Conservation (phyloP, 2,797 vertebrate species). For the Molossus molossus region DNA sequence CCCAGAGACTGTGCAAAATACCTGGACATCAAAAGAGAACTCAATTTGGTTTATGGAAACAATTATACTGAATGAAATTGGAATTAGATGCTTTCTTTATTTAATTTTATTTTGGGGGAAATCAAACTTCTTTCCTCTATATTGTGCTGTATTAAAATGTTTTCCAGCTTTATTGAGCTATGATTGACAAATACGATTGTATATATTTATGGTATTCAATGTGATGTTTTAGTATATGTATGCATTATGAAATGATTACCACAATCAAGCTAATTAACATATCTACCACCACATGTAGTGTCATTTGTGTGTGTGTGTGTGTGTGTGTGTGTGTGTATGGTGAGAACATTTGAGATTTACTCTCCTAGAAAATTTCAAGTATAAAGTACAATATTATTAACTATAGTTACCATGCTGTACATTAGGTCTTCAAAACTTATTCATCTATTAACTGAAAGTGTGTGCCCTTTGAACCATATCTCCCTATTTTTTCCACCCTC, state of each 20-base stretch:
- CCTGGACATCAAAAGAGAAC: constrained; percentile 12
- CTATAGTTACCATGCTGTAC: not conserved
- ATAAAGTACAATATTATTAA: not conserved
- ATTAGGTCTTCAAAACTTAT: not conserved
- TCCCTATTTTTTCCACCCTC: not conserved
- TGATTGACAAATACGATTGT: not conserved
- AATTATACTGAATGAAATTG: constrained; percentile 5
- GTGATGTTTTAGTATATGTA: not conserved
- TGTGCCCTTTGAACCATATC: not conserved
- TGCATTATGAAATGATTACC: not conserved
- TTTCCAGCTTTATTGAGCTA: not conserved
- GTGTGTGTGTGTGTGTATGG: not conserved
- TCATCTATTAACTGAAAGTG: no score
- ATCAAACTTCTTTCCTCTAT: not conserved
- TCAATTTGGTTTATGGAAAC: not conserved
- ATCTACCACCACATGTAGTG: not conserved
- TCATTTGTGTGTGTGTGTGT: not conserved
- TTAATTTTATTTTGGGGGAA: not conserved
- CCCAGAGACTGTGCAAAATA: constrained; percentile 19
- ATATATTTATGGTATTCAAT: not conserved
- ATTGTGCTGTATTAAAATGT: not conserved
- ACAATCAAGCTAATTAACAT: constrained; percentile 4
- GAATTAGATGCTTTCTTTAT: not conserved
- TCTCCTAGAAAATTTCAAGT: not conserved
- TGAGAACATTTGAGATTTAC: not conserved